Conservation (phyloP, 1,140 invertebrate genomes). For the Drosophila busckii region DNA sequence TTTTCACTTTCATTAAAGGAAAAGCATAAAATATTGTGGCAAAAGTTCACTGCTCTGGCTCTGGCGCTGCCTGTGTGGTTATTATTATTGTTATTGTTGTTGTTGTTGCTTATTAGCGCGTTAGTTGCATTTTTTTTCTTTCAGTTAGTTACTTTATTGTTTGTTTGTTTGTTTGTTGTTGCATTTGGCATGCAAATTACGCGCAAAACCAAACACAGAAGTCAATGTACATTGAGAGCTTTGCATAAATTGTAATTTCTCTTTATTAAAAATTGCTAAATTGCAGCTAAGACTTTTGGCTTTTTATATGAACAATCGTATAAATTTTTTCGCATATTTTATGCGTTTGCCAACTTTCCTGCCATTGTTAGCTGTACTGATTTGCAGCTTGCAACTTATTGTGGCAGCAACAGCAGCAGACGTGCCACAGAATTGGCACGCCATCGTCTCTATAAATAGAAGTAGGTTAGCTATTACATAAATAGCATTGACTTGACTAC, state of each 20-base stretch:
- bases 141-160: conserved; percentile 62
- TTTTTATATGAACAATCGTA: no score
- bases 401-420: conserved; percentile 36
- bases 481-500: conserved; percentile 54
- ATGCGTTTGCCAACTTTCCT: conserved; percentile 16
- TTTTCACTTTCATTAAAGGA: conserved; percentile 58
- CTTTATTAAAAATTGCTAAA: no score
- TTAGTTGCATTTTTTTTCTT: conserved; percentile 51
- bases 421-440: conserved; percentile 59
- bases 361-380: conserved; percentile 18
- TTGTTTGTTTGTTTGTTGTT: conserved; percentile 23
- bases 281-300: no score
- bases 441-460: conserved; percentile 63
- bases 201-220: conserved; percentile 8
- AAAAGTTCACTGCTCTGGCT: conserved; percentile 65
- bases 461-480: conserved; percentile 48
- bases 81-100: conserved; percentile 15
- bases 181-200: conserved; percentile 68
- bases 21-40: conserved; percentile 8
- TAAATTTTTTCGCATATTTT: no score
- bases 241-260: no score
- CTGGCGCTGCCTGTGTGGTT: conserved; percentile 4
- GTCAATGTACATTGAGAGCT: no score
- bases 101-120: conserved; percentile 47
- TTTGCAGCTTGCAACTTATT: conserved; percentile 24